Evolutionary conservation across 2,113 vertebrate genomes (phyloP), one percentile per base, ranked within the genome.

Genomic region (Mungos mungo): DNA sequence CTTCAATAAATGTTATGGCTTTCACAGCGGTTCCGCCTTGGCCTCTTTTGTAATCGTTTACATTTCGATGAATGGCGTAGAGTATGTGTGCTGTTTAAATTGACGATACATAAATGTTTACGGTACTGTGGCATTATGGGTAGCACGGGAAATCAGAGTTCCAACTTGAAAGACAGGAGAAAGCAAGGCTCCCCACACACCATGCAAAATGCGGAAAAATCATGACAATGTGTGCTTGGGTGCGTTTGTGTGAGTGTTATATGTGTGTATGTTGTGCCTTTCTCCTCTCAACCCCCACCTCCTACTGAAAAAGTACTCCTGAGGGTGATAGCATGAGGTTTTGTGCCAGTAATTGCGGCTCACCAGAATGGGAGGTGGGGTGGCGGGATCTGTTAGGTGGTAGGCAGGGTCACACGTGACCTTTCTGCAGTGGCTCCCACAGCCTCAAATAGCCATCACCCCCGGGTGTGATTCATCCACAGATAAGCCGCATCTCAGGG

Each of bases 1-100:
- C 88, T 95, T 96, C 84, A 96, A 90, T 97, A 97, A 97, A 98
- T 16, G 90, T 94, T 76, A 77, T 0, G 2, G 88, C 93, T 96
- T 92, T 82, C 81, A 79, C 76, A 63, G 84, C 0, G 2, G 84
- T 60, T 81, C 87, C 0, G 27, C 77, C 90, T 96, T 86, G 92
- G 68, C 94, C 77, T 97, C 96, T 91, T 97, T 82, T 96, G 92
- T 97, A 16, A 89, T 90, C 69, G 9, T 93, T 95, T 65, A 66
- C 81, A 27, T 95, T 93, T 83, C 9, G 15, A 90, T 77, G 95
- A 90, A 80, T 92, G 66, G n/a, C 41, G 4, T 57, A 27, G 77
- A 84, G 69, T 23, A 12, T 47, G 50, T 33, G 35, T 2, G 0
- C 84, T 92, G 33, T 81, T 94, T 96, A 60, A 77, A 72, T 6